Percentiles rank a stretch among this genome's conserved stretches.
These are phyloP conservation scores for Aspiorhynchus laticeps DNA, from an alignment of 2,113 vertebrate genomes.

Conservation along the genomic window DNA sequence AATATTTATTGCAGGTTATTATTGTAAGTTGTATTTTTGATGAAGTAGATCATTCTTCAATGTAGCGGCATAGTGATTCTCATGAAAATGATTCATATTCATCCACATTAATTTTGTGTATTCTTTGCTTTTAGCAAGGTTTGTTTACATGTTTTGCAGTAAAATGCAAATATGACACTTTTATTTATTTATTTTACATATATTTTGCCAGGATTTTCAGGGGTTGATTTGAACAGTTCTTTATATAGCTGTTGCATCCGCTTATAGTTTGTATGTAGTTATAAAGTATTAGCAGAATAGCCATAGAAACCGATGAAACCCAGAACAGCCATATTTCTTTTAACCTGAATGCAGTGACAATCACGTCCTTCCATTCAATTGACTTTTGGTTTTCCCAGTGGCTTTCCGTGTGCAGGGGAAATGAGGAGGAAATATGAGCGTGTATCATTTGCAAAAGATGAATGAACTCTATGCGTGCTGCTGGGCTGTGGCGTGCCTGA, in stretches of 20 bases:
- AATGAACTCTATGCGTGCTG: constrained; percentile 45
- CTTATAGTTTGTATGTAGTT: background rate
- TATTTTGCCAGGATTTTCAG: background rate
- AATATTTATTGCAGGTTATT: background rate
- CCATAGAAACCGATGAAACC: constrained; percentile 1
- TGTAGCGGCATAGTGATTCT: background rate
- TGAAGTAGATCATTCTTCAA: too few relatives aligned
- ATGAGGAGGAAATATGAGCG: constrained; percentile 44
- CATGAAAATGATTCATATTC: background rate
- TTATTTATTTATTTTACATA: background rate
- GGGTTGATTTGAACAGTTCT: background rate
- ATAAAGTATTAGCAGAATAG: background rate
- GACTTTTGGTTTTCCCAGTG: constrained; percentile 33
- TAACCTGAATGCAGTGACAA: constrained; percentile 13
- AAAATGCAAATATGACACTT: background rate
- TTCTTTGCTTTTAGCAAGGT: background rate
- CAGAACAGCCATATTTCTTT: background rate
- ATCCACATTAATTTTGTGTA: background rate
- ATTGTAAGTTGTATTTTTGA: background rate
- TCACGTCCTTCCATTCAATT: background rate
- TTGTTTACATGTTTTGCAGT: background rate
- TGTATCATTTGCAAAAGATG: constrained; percentile 51
- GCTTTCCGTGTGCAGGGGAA: constrained; percentile 50
- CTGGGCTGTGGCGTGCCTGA: constrained; percentile 42
- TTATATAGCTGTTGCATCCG: background rate